Base-by-base conservation (phyloP, 2,113 vertebrate genomes). In the Anas platyrhynchos region DNA sequence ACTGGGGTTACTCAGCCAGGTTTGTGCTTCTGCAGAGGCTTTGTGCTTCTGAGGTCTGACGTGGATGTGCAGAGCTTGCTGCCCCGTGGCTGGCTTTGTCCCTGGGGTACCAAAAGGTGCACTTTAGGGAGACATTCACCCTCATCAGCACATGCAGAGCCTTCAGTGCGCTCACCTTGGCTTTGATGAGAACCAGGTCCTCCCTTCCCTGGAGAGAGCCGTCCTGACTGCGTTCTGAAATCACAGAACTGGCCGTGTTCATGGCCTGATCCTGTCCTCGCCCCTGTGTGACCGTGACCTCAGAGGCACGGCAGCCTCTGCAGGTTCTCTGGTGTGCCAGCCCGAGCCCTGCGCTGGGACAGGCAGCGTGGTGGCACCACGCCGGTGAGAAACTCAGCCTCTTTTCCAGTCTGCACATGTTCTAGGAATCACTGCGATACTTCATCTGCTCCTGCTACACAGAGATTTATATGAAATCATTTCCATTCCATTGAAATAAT, bases 401-500 rank as follows among this genome's bases (percentile, higher is more conserved):
- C 23, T 59, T 73, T 62, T 52, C 17, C 52, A 41, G 58, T 44
- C 65, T 48, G 9, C 41, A 36, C 56, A 44, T 83, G 9, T 22
- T 67, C 54, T 44, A 66, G 41, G 63, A 93, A 54, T 91, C 63
- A 20, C 75, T 52, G 61, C 17, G 56, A 43, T 44, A 17, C 43
- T 80, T 74, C n/a, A 48, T 65, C 73, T 56, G 79, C 46, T 86
- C 72, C 78, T 26, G 88, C 86, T 84, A 1, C 38, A 36, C 82
- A 54, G 54, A 90, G 76, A 71, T 94, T 84, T 90, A 38, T 52
- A 59, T 27, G 34, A 86, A 93, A 86, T 83, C 5, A 46, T 93
- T 87, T 58, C 84, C 87, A 66, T 81, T 78, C 61, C 73, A 75
- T 54, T 93, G 93, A 88, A 90, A 82, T 67, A 43, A 63, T 86